Evolutionary conservation across 2,888 invertebrate species (phyloP).

Genomic region (Trachelus tabidus): DNA sequence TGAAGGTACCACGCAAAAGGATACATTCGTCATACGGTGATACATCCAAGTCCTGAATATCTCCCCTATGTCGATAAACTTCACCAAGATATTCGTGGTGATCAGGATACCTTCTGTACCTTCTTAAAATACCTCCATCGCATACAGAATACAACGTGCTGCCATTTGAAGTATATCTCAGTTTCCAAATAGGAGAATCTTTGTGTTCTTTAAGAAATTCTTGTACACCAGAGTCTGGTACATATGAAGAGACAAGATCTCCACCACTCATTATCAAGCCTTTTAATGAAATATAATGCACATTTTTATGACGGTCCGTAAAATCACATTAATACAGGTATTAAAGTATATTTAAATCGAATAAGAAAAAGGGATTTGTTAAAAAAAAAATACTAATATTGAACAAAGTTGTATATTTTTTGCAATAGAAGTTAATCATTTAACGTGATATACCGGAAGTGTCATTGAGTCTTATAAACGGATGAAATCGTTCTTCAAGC

Average conservation of each 20-base stretch:
- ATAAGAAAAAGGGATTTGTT: neutral
- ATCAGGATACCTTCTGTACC: constrained; percentile 66
- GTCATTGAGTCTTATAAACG: neutral
- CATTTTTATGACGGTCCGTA: neutral
- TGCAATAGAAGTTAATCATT: neutral
- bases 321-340: neutral
- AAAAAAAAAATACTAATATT: neutral
- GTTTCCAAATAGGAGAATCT: constrained; percentile 64
- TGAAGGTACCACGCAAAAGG: constrained; percentile 46
- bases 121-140: constrained; percentile 63
- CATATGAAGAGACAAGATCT: constrained; percentile 64
- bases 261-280: constrained; percentile 67
- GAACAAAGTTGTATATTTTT: neutral
- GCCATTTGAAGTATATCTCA: constrained; percentile 66
- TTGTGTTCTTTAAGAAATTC: constrained; percentile 63
- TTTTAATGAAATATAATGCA: constrained; percentile 30
- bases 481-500: neutral
- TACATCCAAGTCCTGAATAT: constrained; percentile 67
- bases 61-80: constrained; percentile 65
- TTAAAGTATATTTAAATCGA: neutral
- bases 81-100: constrained; percentile 66
- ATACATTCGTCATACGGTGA: constrained; percentile 69
- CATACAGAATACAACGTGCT: constrained; percentile 65
- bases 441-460: neutral
- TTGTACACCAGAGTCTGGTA: constrained; percentile 65